A percentile compares a stretch with the other conserved stretches of the same genome.
Evolutionary conservation across 2,113 vertebrate genomes (phyloP).

Genomic region (Psittacara wagleri): DNA sequence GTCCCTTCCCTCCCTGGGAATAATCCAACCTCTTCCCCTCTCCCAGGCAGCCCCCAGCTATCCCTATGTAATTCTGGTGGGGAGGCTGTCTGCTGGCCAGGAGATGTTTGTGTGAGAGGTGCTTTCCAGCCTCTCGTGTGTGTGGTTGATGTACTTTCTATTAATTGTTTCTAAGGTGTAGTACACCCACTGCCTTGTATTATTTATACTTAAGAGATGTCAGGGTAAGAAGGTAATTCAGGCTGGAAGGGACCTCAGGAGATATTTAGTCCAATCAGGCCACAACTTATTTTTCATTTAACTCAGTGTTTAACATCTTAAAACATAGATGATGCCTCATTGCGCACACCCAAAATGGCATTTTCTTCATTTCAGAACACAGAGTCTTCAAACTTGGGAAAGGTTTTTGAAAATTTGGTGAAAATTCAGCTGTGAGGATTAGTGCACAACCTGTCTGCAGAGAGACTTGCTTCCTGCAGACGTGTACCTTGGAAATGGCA

Average conservation of each 20-base stretch:
- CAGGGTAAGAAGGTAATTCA: background rate
- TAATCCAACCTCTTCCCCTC: background rate
- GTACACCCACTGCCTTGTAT: too few species aligned
- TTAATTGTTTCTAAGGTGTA: background rate
- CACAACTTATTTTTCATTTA: background rate
- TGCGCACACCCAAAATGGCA: accelerated
- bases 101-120: background rate
- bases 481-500: background rate
- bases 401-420: background rate
- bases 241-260: background rate
- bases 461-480: background rate
- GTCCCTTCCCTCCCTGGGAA: background rate
- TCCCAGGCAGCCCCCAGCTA: background rate
- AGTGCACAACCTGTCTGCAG: background rate
- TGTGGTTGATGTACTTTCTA: background rate
- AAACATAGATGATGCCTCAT: background rate
- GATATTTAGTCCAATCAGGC: background rate
- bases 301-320: background rate
- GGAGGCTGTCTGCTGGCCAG: background rate
- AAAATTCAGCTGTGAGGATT: background rate
- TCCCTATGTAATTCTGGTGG: background rate
- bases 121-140: background rate
- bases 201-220: background rate
- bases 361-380: background rate
- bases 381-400: background rate